Percentiles rank a stretch among this genome's conserved stretches.
phyloP scores from a whole-genome alignment of 2,888 invertebrate genomes.

The Sisyra terminalis region DNA sequence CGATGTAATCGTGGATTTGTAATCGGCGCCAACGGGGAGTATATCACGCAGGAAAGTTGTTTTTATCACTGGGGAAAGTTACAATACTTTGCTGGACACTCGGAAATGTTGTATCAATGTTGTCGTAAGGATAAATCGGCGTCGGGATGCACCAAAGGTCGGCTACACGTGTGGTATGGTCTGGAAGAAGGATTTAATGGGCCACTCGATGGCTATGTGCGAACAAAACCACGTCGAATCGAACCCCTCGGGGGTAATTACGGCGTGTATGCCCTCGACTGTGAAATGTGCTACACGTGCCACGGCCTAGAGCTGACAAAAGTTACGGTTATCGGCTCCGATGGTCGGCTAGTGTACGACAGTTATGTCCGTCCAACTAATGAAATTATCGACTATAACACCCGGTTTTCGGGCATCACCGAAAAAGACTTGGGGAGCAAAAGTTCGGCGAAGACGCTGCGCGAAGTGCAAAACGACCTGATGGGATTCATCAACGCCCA shows the following conservation, averaged over 20 bases:
- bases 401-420: constrained; percentile 86
- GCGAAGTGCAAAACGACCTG: constrained; percentile 73
- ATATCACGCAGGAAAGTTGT: constrained; percentile 59
- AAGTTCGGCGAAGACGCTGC: constrained; percentile 40
- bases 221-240: constrained; percentile 28
- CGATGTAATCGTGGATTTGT: constrained; percentile 58
- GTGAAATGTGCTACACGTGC: constrained; percentile 93
- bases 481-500: constrained; percentile 61
- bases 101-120: constrained; percentile 35
- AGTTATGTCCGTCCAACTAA: constrained; percentile 66
- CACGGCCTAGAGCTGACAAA: constrained; percentile 74
- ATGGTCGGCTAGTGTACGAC: constrained; percentile 67
- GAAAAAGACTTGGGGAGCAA: constrained; percentile 35
- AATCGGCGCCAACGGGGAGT: constrained; percentile 52
- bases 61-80: constrained; percentile 79
- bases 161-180: constrained; percentile 66
- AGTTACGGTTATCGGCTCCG: constrained; percentile 63
- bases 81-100: constrained; percentile 21
- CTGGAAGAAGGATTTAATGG: constrained; percentile 53
- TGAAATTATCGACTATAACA: constrained; percentile 84
- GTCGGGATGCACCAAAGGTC: constrained; percentile 46
- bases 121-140: constrained; percentile 35
- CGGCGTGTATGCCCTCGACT: constrained; percentile 72
- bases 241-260: constrained; percentile 29
- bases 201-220: constrained; percentile 49